Evolutionary conservation across 1,140 invertebrate species (phyloP).

Genomic region (Drosophila quadrilineata): DNA sequence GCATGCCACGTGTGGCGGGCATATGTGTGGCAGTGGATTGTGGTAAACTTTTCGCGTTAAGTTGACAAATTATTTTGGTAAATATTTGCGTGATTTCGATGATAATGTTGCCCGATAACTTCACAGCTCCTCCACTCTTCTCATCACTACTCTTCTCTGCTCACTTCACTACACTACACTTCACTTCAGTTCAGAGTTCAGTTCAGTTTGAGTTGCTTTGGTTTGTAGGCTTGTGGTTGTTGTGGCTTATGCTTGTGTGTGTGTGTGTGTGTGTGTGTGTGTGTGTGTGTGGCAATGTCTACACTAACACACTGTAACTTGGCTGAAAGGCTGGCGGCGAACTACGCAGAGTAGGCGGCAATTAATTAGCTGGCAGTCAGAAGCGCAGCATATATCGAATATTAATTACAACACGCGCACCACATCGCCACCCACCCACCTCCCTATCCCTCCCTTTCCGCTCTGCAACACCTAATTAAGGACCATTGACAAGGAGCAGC

Average conservation of each 20-base stretch:
- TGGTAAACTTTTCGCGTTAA: conserved; percentile 65
- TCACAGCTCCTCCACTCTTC: too few species aligned
- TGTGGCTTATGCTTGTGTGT: conserved; percentile 56
- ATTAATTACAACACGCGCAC: conserved; percentile 59
- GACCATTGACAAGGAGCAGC: conserved; percentile 44
- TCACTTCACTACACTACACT: too few species aligned
- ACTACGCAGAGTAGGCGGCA: too few species aligned
- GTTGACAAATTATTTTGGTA: conserved; percentile 79
- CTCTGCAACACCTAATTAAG: conserved; percentile 45
- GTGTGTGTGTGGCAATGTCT: neutral
- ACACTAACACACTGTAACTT: conserved; percentile 22
- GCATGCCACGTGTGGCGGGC: neutral
- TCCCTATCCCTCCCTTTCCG: neutral
- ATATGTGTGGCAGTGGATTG: conserved; percentile 30
- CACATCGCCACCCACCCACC: neutral
- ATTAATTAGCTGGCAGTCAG: conserved; percentile 64
- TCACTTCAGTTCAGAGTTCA: too few species aligned
- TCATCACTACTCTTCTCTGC: too few species aligned
- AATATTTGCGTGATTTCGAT: conserved; percentile 75
- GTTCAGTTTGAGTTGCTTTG: conserved; percentile 22
- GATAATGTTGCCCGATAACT: conserved; percentile 64
- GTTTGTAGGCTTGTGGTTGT: conserved; percentile 46
- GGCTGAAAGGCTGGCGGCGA: conserved; percentile 37
- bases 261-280: neutral
- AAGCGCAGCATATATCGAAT: conserved; percentile 66